Percentiles rank a stretch among this genome's conserved stretches.
phyloP scores from a whole-genome alignment of 2,888 invertebrate genomes.

The Troilus luridus region DNA sequence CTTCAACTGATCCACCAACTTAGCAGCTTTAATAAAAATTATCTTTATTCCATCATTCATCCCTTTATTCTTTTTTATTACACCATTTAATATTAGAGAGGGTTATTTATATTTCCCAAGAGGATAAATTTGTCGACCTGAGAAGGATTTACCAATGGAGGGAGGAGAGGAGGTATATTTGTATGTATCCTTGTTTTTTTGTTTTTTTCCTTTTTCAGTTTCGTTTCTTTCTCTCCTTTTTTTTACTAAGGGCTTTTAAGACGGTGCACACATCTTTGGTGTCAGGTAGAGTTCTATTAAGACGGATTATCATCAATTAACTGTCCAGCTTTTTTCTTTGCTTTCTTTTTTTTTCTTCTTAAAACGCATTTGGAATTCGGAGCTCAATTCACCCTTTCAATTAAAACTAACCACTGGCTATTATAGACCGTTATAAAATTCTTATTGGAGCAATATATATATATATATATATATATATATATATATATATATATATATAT shows the following conservation, averaged over 20 bases:
- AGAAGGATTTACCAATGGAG: conserved; percentile 39
- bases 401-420: conserved; percentile 15
- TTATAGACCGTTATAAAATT: conserved; percentile 18
- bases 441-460: background rate
- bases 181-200: conserved; percentile 46
- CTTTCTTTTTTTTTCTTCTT: background rate
- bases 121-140: conserved; percentile 34
- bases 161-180: conserved; percentile 37
- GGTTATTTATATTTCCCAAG: conserved; percentile 40
- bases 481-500: too few species aligned
- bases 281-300: conserved; percentile 48
- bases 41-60: conserved; percentile 35
- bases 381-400: conserved; percentile 41
- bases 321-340: conserved; percentile 4
- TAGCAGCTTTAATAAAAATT: conserved; percentile 22
- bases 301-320: conserved; percentile 50
- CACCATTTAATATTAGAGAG: conserved; percentile 15
- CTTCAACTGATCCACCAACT: conserved; percentile 31
- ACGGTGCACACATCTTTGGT: conserved; percentile 46
- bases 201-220: conserved; percentile 35
- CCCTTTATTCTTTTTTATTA: background rate
- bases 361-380: conserved; percentile 47
- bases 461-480: too few species aligned
- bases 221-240: conserved; percentile 43
- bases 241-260: conserved; percentile 50